Evolutionary conservation across 1,140 invertebrate species (phyloP), one percentile per base, ranked within the genome.

Genomic region (Ostrea edulis): DNA sequence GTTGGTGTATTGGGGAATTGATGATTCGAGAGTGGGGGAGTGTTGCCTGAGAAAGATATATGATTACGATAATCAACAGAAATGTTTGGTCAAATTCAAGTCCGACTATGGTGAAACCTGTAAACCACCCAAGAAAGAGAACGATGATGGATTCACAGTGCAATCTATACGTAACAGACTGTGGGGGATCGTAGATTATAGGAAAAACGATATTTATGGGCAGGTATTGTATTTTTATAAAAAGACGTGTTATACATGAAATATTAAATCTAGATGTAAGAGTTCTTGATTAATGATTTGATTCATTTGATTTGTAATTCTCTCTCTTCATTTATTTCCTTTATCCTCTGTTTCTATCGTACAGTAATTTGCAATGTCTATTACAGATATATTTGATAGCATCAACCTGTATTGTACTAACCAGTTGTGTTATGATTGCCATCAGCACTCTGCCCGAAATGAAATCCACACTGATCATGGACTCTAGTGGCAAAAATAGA

Each of bases 1-100:
- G 58, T 52, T 86, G 4, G 86, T 82, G 4, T 86, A 82, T 29
- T 86, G 86, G 86, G 54, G 81, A 7, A 86, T 86, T 8, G 29
- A 54, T 82, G 35, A 58, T 20, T 5, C 22, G 0, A 35, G 4
- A 22, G 53, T 86, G 77, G 86, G 82, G n/a, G 29, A 25, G 17
- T 86, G 86, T 9, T 86, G 86, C 55, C 25, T 84, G n/a, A 29
- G 12, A 53, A 84, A 84, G 53, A 20, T 62, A 17, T 62, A 62
- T n/a, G 55, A 62, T 62, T 62, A 62, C n/a, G 55, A 62, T 62
- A 17, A 20, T 62, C 55, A 62, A n/a, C 55, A 20, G 55, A 62
- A 62, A 17, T 62, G 14, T 17, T n/a, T 62, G 17, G 17, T 62
- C 17, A 62, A 62, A 62, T 62, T 62, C 17, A 62, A 62, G 55